Percentiles rank a stretch among this genome's conserved stretches.
Evolutionary conservation across 2,888 invertebrate species (phyloP).

Genomic region (Nymphalis urticae): DNA sequence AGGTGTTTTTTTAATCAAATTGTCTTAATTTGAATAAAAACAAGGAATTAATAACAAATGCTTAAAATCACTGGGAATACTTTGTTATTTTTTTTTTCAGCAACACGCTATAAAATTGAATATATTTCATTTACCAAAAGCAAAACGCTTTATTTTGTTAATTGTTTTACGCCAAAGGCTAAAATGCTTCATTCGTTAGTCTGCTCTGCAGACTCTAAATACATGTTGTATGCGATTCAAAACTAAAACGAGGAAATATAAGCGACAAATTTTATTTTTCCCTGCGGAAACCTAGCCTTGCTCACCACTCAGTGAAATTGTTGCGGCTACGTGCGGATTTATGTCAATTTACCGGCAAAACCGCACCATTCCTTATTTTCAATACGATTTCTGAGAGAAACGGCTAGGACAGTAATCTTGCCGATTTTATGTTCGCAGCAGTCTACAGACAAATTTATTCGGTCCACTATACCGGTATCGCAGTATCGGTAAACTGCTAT

Average conservation of each 20-base stretch:
- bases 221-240: slow-evolving; percentile 1
- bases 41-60: no score
- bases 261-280: slow-evolving; percentile 1
- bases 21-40: no score
- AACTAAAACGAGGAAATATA: slow-evolving; percentile 12
- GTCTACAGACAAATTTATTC: neutral
- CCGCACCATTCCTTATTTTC: slow-evolving; percentile 22
- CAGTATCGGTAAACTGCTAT: no score
- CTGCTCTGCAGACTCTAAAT: neutral
- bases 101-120: neutral
- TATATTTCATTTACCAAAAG: neutral
- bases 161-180: neutral
- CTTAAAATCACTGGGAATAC: no score
- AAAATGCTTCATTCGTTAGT: neutral
- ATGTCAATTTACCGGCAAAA: slow-evolving; percentile 18
- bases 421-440: slow-evolving; percentile 26
- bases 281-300: neutral
- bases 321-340: slow-evolving; percentile 17
- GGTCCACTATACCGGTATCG: neutral
- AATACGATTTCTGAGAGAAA: slow-evolving; percentile 15
- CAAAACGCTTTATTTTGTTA: neutral
- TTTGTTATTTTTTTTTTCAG: no score
- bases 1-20: no score
- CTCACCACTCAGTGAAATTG: slow-evolving; percentile 8
- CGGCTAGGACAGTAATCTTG: slow-evolving; percentile 20